A percentile compares a stretch with the other conserved stretches of the same genome.
phyloP scores from a whole-genome alignment of 2,888 invertebrate genomes.

The Pseudanteris insignis region DNA sequence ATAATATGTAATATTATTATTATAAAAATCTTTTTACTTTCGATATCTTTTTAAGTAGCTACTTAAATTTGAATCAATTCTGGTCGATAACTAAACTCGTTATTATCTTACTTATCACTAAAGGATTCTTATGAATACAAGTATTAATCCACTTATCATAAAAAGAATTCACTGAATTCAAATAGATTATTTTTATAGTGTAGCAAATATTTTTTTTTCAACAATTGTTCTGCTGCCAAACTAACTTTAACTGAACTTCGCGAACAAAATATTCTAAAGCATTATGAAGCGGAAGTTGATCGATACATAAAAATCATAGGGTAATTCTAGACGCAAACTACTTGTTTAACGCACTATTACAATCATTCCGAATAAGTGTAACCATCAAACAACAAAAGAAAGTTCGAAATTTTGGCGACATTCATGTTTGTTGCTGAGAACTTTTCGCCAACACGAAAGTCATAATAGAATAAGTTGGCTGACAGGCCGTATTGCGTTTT shows the following conservation, averaged over 20 bases:
- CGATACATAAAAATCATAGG: not conserved
- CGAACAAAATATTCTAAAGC: not conserved
- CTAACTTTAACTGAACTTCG: not conserved
- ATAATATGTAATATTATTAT: too few relatives aligned
- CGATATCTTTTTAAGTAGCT: too few relatives aligned
- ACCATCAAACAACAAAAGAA: conserved; percentile 10
- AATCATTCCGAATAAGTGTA: conserved; percentile 2
- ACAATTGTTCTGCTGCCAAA: too few relatives aligned
- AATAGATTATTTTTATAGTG: too few relatives aligned
- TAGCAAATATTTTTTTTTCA: too few relatives aligned
- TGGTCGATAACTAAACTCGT: too few relatives aligned
- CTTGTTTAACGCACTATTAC: not conserved
- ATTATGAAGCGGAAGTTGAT: not conserved
- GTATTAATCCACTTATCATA: too few relatives aligned
- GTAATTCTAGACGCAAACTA: not conserved
- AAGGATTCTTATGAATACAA: too few relatives aligned
- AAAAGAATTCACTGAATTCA: too few relatives aligned
- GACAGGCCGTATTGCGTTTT: conserved; percentile 37
- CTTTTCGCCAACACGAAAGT: conserved; percentile 26
- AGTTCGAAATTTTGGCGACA: conserved; percentile 1
- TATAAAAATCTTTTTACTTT: too few relatives aligned
- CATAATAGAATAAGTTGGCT: conserved; percentile 36
- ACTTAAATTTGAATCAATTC: too few relatives aligned
- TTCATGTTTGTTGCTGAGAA: conserved; percentile 14
- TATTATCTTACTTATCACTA: too few relatives aligned